These are phyloP conservation scores for Diogma glabrata DNA, from an alignment of 2,888 invertebrate species.

Conservation along the genomic window DNA sequence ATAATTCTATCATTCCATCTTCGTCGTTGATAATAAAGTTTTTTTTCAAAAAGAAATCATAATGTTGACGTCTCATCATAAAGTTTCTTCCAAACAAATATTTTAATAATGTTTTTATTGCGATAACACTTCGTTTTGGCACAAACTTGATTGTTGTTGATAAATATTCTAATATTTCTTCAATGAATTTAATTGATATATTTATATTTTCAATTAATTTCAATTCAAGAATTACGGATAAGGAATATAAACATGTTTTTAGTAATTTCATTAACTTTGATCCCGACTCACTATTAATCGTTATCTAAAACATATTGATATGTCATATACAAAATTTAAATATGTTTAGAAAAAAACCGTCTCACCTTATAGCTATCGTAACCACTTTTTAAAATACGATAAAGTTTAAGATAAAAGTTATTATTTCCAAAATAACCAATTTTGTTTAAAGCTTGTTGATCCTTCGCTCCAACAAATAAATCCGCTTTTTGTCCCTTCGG, in stretches of 20 bases:
- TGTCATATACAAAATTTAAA: conserved; percentile 4
- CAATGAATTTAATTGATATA: conserved; percentile 36
- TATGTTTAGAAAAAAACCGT: conserved; percentile 6
- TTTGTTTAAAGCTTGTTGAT: conserved; percentile 26
- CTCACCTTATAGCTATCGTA: conserved; percentile 78
- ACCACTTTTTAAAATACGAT: conserved; percentile 67
- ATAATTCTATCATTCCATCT: conserved; percentile 9
- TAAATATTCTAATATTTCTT: conserved; percentile 64
- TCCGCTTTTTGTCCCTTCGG: conserved; percentile 29
- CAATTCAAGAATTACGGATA: conserved; percentile 31
- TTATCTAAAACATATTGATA: conserved; percentile 44
- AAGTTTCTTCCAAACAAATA: conserved; percentile 63
- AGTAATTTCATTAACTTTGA: conserved; percentile 49
- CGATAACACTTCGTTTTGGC: conserved; percentile 53
- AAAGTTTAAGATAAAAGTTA: conserved; percentile 75
- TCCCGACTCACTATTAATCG: conserved; percentile 63
- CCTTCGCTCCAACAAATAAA: conserved; percentile 29
- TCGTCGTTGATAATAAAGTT: conserved; percentile 1
- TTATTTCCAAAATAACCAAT: conserved; percentile 53
- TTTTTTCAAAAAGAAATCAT: conserved; percentile 23
- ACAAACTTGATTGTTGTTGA: conserved; percentile 54
- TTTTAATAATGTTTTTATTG: conserved; percentile 62
- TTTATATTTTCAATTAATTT: conserved; percentile 20
- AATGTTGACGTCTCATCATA: conserved; percentile 28
- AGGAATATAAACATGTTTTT: conserved; percentile 30